Evolutionary conservation across 2,113 vertebrate genomes (phyloP).

Genomic region (Mesitornis unicolor): DNA sequence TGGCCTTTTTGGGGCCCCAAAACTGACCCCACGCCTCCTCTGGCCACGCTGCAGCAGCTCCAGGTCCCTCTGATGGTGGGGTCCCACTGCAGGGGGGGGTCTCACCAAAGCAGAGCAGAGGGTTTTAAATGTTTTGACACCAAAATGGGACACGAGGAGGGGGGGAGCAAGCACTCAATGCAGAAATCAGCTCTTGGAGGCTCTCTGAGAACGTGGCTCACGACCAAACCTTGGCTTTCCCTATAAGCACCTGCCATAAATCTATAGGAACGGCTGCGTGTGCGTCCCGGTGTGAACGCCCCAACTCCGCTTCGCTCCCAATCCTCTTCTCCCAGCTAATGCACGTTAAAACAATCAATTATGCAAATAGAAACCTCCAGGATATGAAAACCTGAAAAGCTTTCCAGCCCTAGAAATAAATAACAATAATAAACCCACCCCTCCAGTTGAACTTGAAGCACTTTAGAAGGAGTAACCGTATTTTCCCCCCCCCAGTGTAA

Average conservation of each 20-base stretch:
- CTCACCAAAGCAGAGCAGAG: no score
- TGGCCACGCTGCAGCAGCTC: no score
- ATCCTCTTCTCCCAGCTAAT: accelerated
- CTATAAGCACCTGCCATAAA: accelerated
- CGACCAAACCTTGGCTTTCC: not conserved
- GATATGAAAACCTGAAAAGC: not conserved
- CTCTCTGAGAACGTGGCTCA: not conserved
- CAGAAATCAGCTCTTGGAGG: not conserved
- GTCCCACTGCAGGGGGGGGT: no score
- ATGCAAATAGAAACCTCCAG: not conserved
- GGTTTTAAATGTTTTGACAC: no score
- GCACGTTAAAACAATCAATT: accelerated
- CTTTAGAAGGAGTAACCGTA: accelerated
- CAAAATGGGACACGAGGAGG: not conserved
- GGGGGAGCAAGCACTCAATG: accelerated
- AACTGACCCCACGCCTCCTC: no score
- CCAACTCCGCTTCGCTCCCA: accelerated
- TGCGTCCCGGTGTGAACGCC: accelerated
- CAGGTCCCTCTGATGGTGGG: no score
- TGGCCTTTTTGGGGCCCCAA: no score
- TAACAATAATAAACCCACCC: accelerated
- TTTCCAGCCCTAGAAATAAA: not conserved
- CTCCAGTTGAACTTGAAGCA: not conserved
- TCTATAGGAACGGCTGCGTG: accelerated
- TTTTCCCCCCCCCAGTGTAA: not conserved